These are phyloP conservation scores for Semnornis frantzii DNA, from an alignment of 2,113 vertebrate genomes.

Conservation along the genomic window DNA sequence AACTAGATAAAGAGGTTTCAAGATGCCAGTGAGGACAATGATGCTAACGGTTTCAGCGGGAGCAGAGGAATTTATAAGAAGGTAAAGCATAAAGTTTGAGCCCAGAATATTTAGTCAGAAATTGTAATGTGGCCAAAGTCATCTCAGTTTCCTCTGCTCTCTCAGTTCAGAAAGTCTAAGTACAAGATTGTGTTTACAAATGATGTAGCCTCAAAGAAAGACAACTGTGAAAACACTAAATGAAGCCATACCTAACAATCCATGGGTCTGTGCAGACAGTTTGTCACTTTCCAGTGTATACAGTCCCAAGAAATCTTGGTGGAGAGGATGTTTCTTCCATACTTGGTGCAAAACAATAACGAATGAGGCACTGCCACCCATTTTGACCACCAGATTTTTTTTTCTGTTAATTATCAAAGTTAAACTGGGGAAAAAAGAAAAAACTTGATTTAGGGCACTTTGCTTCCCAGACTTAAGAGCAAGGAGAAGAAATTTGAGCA, in stretches of 20 bases:
- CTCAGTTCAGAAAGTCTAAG: background rate
- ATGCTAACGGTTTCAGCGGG: background rate
- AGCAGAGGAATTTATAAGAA: background rate
- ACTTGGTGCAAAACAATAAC: slow-evolving; percentile 89
- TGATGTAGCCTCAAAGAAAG: background rate
- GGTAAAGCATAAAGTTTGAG: background rate
- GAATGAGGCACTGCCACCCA: slow-evolving; percentile 86
- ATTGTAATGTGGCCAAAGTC: background rate
- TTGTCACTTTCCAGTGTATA: slow-evolving; percentile 87
- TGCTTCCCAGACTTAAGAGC: background rate
- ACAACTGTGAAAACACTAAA: background rate
- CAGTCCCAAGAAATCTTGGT: slow-evolving; percentile 90
- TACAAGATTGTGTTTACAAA: background rate
- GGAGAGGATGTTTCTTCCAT: slow-evolving; percentile 86
- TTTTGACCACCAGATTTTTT: slow-evolving; percentile 80
- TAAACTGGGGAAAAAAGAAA: slow-evolving; percentile 75
- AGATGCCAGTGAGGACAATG: background rate
- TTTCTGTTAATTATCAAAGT: slow-evolving; percentile 82
- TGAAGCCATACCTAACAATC: slow-evolving; percentile 87
- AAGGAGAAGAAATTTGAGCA: background rate
- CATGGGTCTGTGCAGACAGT: slow-evolving; percentile 86
- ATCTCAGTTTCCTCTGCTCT: background rate
- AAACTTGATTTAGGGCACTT: background rate
- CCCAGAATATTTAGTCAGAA: background rate
- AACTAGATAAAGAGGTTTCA: background rate